Conservation (phyloP, 2,113 vertebrate genomes). For the Patagioenas fasciata region DNA sequence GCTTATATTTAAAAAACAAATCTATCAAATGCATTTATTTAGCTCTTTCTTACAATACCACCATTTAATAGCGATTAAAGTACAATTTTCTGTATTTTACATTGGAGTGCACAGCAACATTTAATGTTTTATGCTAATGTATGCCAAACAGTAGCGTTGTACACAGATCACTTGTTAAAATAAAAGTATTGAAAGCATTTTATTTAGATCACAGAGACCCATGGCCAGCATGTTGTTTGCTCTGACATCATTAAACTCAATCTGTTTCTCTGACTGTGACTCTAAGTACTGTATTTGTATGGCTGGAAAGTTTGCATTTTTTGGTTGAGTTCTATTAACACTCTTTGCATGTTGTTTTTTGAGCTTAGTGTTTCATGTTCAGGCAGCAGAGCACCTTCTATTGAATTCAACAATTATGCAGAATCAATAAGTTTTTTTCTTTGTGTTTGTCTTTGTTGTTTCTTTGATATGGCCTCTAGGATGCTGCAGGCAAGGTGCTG, state of each 20-base stretch:
- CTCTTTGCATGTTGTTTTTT: conserved; percentile 74
- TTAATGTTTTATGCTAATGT: conserved; percentile 69
- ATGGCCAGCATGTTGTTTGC: conserved; percentile 72
- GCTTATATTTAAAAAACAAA: conserved; percentile 13
- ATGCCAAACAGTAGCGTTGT: conserved; percentile 64
- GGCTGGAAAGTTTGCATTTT: conserved; percentile 69
- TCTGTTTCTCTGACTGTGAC: conserved; percentile 68
- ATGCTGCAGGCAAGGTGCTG: conserved; percentile 98
- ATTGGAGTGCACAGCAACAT: conserved; percentile 55
- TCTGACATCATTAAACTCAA: conserved; percentile 73
- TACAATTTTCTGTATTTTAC: conserved; percentile 42
- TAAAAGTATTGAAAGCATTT: conserved; percentile 66
- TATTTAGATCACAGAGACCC: conserved; percentile 69
- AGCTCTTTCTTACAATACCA: conserved; percentile 9
- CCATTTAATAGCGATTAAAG: conserved; percentile 42
- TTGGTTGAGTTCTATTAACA: conserved; percentile 60
- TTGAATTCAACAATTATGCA: conserved; percentile 84
- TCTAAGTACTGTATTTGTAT: conserved; percentile 75
- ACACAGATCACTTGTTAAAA: conserved; percentile 63
- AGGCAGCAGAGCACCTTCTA: conserved; percentile 74
- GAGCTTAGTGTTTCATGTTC: conserved; percentile 74
- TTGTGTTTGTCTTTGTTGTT: conserved; percentile 90
- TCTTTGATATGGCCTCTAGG: conserved; percentile 90
- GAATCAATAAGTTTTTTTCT: conserved; percentile 88
- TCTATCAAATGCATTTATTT: conserved; percentile 33